Percentiles rank a stretch among this genome's conserved stretches.
Evolutionary conservation across 2,797 vertebrate species (phyloP).

Genomic region (Xenops minutus): DNA sequence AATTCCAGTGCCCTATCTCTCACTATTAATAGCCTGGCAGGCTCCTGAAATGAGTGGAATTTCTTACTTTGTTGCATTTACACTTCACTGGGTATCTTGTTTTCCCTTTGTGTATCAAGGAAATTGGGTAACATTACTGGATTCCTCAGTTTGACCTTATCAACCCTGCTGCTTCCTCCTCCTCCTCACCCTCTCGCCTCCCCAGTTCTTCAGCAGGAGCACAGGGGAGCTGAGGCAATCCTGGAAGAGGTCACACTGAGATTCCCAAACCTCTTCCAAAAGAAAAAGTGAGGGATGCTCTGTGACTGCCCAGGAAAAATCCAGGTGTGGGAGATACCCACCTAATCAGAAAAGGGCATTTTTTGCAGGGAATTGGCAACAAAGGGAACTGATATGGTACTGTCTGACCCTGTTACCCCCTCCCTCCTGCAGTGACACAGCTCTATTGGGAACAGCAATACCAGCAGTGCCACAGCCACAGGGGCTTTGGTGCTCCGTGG

Average conservation of each 20-base stretch:
- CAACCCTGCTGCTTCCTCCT: not conserved
- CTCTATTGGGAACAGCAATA: accelerated
- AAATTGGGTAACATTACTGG: accelerated
- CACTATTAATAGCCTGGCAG: not conserved
- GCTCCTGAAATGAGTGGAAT: not conserved
- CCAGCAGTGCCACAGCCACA: accelerated
- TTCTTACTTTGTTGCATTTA: not conserved
- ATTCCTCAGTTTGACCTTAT: not conserved
- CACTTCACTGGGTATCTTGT: not conserved
- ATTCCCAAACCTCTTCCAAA: not conserved
- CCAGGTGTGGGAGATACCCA: not conserved
- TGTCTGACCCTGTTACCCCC: not conserved
- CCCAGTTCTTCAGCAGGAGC: not conserved
- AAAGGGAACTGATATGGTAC: not conserved
- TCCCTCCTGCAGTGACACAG: too few species aligned
- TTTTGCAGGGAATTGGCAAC: not conserved
- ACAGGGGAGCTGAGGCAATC: accelerated
- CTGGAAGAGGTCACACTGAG: accelerated
- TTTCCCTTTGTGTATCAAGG: not conserved
- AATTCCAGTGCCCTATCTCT: not conserved
- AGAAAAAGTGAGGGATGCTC: not conserved
- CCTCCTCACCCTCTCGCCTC: not conserved
- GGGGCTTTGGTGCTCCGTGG: accelerated
- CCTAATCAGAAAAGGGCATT: not conserved
- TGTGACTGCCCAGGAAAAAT: not conserved